Evolutionary conservation across 2,888 invertebrate species (phyloP), one percentile per base, ranked within the genome.

Genomic region (Phlogophora meticulosa): DNA sequence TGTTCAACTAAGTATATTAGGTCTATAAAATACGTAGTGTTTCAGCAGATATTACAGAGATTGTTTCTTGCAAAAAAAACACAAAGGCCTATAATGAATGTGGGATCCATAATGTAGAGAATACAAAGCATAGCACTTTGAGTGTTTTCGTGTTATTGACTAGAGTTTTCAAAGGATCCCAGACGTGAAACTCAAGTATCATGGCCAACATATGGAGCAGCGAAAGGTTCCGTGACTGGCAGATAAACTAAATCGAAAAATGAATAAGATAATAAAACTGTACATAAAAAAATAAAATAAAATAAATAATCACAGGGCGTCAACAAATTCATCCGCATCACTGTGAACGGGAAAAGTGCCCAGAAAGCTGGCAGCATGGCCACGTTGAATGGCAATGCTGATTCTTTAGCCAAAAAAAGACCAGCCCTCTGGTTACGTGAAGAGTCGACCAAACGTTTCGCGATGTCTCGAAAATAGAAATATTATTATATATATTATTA

Each of bases 111-210:
- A 34, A 38, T 45, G n/a, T 7, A 20, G 4, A 24, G 34, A 62
- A 22, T 34, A 62, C 20, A 72, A 62, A 46, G 45, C 60, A 22
- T 32, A 36, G n/a, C 38, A 20, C 51, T 71, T 58, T 20, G 20
- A 32, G 42, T 36, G 40, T 34, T 62, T 52, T 69, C 40, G 15
- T 36, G 42, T 45, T 72, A 45, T 52, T 52, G 63, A 51, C 10
- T 43, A 9, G 24, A 34, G 13, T 45, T 72, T 61, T 24, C 24
- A 69, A 63, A 63, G 34, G 52, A 24, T 42, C 10, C 0, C 2
- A 36, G 15, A 20, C 24, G 10, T 4, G 32, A 52, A 69, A 15
- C 10, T 45, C 13, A 38, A 28, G n/a, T 63, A 52, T 46, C 45
- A 52, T 63, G 38, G 4, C 45, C 32, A 62, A 45, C 40, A 52